Base-by-base conservation (phyloP, 2,888 invertebrate genomes). In the Miltochrista miniata region DNA sequence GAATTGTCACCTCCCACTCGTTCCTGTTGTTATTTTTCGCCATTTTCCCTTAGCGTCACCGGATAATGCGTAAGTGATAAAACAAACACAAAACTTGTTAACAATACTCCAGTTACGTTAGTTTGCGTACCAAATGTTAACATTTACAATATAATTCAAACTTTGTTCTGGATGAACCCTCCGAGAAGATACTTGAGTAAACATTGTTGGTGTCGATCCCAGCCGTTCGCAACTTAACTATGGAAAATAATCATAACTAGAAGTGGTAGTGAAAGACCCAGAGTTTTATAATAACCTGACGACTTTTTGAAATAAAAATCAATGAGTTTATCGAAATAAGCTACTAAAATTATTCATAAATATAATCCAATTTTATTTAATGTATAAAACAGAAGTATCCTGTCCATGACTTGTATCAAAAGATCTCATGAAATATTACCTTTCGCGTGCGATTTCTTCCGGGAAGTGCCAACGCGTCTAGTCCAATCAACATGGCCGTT, bases 1-100 rank as follows among this genome's bases (percentile, higher is more conserved):
- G 84, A 83, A 87, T 84, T 85, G 85, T 87, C 85, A 83, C 82
- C 75, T 73, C 73, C 70, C 68, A 65, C 68, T 73, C 67, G 68
- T 72, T 74, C 64, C 71, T 79, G 79, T 82, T 81, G 73, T 80
- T 82, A 78, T 85, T 85, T 85, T 82, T 63, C 48, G 47, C 65
- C 56, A 66, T 70, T 75, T 70, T 64, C 70, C 62, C 64, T 64
- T 59, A 68, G 72, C 64, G 65, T 72, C 65, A 70, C 63, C 68
- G 69, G 74, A 59, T 68, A 66, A 52, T 68, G 54, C 74, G 78
- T 82, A 70, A 74, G 72, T 77, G 76, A 81, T 79, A 81, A 77
- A 82, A 79, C 71, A 76, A 73, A 74, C 70, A 44, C 65, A 60
- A 67, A 76, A 80, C 70, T 79, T 76, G 78, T 63, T 68, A 68